These are phyloP conservation scores for Carcina quercana DNA, from an alignment of 2,888 invertebrate species.

Conservation along the genomic window DNA sequence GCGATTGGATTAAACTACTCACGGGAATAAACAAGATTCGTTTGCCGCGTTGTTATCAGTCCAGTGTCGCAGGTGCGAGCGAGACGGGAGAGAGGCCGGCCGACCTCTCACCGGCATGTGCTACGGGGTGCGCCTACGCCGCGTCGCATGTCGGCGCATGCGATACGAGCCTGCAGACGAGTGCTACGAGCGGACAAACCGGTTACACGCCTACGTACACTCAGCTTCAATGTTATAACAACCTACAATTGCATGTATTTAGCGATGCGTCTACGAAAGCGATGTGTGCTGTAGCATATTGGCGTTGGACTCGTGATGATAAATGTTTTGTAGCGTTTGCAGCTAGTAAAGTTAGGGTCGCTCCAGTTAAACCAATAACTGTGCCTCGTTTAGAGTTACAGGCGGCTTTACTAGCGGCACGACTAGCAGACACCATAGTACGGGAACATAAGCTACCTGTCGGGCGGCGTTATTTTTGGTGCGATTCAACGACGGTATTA, in stretches of 20 bases:
- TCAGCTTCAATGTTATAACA: no score
- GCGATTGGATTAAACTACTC: conserved; percentile 6
- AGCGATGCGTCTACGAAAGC: conserved; percentile 4
- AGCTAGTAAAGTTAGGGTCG: not conserved
- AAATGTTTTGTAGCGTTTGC: not conserved
- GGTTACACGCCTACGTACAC: no score
- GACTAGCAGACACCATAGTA: conserved; percentile 11
- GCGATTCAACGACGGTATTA: conserved; percentile 10
- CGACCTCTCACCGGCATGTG: no score
- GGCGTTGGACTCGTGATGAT: conserved; percentile 4
- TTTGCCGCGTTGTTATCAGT: not conserved
- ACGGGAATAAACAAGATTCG: conserved; percentile 4
- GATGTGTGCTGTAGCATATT: conserved; percentile 8
- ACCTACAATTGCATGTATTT: not conserved
- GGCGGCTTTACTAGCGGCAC: conserved; percentile 13
- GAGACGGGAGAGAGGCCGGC: no score
- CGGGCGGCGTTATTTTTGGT: no score
- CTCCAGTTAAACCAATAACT: not conserved
- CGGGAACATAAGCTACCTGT: conserved; percentile 11
- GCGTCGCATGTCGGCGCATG: no score
- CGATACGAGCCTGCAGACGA: no score
- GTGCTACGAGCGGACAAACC: no score
- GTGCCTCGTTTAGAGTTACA: conserved; percentile 15
- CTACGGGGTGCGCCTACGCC: no score
- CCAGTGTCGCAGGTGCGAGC: no score